Percentiles rank a stretch among this genome's conserved stretches.
Conservation (phyloP, 2,113 vertebrate species). For the Onychorhynchus coronatus region DNA sequence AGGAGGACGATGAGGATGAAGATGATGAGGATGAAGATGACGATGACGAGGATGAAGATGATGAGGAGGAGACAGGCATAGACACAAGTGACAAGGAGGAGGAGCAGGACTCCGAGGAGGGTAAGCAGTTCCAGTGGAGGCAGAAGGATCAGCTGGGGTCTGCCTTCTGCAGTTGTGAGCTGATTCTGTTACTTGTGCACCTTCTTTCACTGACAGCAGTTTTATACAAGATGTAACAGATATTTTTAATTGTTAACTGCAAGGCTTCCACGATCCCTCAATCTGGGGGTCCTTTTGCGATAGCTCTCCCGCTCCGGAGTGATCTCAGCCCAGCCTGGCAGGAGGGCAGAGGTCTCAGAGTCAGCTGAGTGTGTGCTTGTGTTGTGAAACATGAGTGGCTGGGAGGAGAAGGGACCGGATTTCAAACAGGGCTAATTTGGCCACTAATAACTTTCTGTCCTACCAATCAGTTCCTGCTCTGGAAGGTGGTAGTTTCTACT, state of each 20-base stretch:
- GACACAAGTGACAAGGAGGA: slow-evolving; percentile 82
- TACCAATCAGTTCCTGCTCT: background rate
- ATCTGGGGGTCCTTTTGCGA: background rate
- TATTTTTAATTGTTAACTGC: background rate
- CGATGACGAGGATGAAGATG: slow-evolving; percentile 47
- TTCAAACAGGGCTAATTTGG: background rate
- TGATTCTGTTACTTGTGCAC: background rate
- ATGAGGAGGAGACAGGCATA: slow-evolving; percentile 64
- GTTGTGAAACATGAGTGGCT: background rate
- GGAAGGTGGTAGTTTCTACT: background rate
- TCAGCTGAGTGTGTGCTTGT: background rate
- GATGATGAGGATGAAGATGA: slow-evolving; percentile 46
- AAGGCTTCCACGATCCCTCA: background rate
- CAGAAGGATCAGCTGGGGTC: background rate
- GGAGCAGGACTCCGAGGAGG: slow-evolving; percentile 87
- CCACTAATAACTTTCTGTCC: background rate
- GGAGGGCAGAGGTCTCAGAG: background rate
- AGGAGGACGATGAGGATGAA: slow-evolving; percentile 44
- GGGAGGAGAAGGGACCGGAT: background rate
- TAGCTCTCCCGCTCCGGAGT: background rate
- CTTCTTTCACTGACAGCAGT: background rate
- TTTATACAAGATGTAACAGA: background rate
- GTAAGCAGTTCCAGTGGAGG: slow-evolving; percentile 57
- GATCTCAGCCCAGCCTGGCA: background rate
- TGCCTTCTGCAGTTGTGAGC: background rate